A percentile compares a stretch with the other conserved stretches of the same genome.
Conservation (phyloP, 2,113 vertebrate genomes). For the Macrotus californicus region DNA sequence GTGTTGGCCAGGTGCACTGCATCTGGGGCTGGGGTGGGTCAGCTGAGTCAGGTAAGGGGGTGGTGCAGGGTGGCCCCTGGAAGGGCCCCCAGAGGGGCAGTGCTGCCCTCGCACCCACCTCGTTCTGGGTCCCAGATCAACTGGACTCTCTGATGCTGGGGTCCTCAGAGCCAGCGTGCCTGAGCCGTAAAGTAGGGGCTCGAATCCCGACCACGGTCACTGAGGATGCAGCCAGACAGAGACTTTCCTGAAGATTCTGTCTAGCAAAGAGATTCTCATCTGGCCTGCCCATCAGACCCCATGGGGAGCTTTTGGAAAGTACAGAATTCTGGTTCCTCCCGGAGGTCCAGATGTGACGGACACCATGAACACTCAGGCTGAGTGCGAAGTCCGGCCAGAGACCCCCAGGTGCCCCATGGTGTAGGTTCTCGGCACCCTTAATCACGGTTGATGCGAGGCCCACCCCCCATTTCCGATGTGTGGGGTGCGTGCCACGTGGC, state of each 20-base stretch:
- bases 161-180: background rate
- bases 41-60: background rate
- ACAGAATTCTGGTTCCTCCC: background rate
- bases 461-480: background rate
- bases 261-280: background rate
- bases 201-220: background rate
- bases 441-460: background rate
- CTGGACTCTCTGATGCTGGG: background rate
- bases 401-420: accelerated
- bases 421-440: background rate
- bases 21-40: background rate
- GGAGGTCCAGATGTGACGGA: background rate
- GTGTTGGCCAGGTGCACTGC: background rate
- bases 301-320: background rate
- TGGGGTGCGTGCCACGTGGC: accelerated
- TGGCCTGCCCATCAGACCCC: background rate
- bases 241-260: background rate
- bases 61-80: accelerated
- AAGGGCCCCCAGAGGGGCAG: no score
- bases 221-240: no score
- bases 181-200: background rate
- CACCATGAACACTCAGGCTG: accelerated
- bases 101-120: accelerated
- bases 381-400: accelerated
- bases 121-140: background rate